A percentile compares a stretch with the other conserved stretches of the same genome.
These are phyloP conservation scores for Recurvirostra avosetta DNA, from an alignment of 2,113 vertebrate genomes.

Conservation along the genomic window DNA sequence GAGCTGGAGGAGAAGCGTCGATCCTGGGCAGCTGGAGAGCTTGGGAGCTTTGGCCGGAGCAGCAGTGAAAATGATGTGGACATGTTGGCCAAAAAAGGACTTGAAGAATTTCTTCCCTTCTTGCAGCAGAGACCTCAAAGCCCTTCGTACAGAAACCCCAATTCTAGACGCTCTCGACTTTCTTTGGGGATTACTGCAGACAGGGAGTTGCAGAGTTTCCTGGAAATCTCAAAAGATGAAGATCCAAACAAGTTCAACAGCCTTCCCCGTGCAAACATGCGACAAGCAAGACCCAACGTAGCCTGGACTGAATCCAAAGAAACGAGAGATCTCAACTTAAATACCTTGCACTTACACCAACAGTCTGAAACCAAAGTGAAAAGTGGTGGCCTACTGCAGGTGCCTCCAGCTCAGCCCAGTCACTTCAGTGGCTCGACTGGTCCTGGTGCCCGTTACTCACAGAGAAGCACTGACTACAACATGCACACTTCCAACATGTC, in stretches of 20 bases:
- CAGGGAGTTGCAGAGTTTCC: constrained; percentile 84
- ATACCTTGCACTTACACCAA: constrained; percentile 42
- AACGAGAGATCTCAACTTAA: constrained; percentile 66
- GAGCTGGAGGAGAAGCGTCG: constrained; percentile 87
- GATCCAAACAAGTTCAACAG: constrained; percentile 83
- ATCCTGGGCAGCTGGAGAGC: constrained; percentile 80
- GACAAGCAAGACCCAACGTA: constrained; percentile 59
- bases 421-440: background rate
- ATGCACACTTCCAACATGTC: constrained; percentile 10
- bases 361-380: background rate
- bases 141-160: constrained; percentile 82
- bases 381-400: background rate
- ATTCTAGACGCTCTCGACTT: constrained; percentile 86
- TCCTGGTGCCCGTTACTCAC: background rate
- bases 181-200: constrained; percentile 81
- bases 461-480: background rate
- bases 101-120: constrained; percentile 80
- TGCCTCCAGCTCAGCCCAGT: background rate
- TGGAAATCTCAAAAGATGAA: constrained; percentile 79
- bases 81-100: constrained; percentile 83
- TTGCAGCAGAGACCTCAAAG: constrained; percentile 83
- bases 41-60: constrained; percentile 83
- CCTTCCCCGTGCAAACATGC: constrained; percentile 79
- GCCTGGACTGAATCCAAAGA: constrained; percentile 77
- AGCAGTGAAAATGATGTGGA: constrained; percentile 95